phyloP scores from a whole-genome alignment of 1,140 invertebrate genomes.

The Drosophila orena region DNA sequence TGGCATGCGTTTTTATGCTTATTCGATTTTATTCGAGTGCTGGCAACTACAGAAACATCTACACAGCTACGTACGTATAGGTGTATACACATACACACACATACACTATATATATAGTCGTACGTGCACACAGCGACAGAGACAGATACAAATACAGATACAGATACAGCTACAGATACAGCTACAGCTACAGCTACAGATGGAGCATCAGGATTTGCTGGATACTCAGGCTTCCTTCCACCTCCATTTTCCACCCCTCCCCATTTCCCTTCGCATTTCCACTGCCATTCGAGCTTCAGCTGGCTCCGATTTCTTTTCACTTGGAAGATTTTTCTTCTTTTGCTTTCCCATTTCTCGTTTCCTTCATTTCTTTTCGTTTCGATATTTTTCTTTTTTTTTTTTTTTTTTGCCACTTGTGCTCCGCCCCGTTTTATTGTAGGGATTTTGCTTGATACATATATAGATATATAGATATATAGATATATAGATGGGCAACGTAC shows the following conservation, averaged over 20 bases:
- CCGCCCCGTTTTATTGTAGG: conserved; percentile 81
- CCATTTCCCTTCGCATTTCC: conserved; percentile 30
- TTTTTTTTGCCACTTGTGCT: conserved; percentile 71
- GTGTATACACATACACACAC: neutral
- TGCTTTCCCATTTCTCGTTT: conserved; percentile 67
- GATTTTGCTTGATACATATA: conserved; percentile 63
- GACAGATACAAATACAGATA: conserved; percentile 24
- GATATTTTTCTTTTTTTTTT: conserved; percentile 32
- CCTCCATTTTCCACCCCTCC: conserved; percentile 1
- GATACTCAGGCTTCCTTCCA: conserved; percentile 38
- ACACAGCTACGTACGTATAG: conserved; percentile 17
- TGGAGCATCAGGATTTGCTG: conserved; percentile 77
- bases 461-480: conserved; percentile 19
- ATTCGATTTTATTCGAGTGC: conserved; percentile 81
- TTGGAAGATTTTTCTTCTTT: conserved; percentile 77
- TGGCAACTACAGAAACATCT: conserved; percentile 46
- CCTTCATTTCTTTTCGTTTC: conserved; percentile 48
- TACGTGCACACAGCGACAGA: conserved; percentile 2
- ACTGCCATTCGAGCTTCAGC: conserved; percentile 14
- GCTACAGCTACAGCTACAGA: conserved; percentile 28
- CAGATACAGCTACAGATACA: conserved; percentile 27
- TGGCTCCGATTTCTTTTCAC: conserved; percentile 81
- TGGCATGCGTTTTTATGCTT: conserved; percentile 80
- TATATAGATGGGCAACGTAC: conserved; percentile 24
- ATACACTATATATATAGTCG: neutral